Evolutionary conservation across 2,888 invertebrate genomes (phyloP).

Genomic region (Cephus runcator): DNA sequence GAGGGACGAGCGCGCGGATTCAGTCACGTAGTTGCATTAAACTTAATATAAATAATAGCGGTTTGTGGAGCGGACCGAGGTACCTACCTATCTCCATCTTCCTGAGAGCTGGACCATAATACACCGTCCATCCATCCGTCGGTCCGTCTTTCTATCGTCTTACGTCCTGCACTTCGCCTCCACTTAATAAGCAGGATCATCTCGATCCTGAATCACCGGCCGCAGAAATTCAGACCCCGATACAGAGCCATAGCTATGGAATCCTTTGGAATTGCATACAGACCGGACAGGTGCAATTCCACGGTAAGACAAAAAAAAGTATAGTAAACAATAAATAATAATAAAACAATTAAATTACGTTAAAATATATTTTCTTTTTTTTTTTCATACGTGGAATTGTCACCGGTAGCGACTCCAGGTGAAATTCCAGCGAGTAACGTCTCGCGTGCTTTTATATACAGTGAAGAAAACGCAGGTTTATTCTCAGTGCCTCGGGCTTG

Average conservation of each 20-base stretch:
- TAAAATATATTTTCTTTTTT: neutral
- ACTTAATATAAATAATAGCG: slow-evolving; percentile 67
- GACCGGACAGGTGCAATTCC: neutral
- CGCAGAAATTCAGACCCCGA: slow-evolving; percentile 30
- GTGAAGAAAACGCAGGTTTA: neutral
- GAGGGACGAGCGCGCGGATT: slow-evolving; percentile 48
- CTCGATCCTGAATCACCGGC: slow-evolving; percentile 57
- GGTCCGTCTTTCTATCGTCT: slow-evolving; percentile 18
- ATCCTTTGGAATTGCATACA: neutral
- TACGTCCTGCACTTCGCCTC: slow-evolving; percentile 51
- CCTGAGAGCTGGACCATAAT: slow-evolving; percentile 53
- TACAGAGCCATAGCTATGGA: neutral
- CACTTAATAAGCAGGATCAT: slow-evolving; percentile 65
- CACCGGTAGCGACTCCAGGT: neutral
- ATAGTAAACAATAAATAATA: neutral
- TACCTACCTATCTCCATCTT: slow-evolving; percentile 63
- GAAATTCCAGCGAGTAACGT: neutral
- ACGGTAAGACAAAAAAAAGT: neutral
- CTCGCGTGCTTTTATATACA: neutral
- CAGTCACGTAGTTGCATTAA: slow-evolving; percentile 67
- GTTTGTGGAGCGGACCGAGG: slow-evolving; percentile 55
- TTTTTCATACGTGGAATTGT: neutral
- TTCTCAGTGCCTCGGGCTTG: neutral
- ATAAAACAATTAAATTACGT: neutral
- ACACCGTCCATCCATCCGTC: slow-evolving; percentile 40